Evolutionary conservation across 2,888 invertebrate genomes (phyloP), one percentile per base, ranked within the genome.

Genomic region (Oligia latruncula): DNA sequence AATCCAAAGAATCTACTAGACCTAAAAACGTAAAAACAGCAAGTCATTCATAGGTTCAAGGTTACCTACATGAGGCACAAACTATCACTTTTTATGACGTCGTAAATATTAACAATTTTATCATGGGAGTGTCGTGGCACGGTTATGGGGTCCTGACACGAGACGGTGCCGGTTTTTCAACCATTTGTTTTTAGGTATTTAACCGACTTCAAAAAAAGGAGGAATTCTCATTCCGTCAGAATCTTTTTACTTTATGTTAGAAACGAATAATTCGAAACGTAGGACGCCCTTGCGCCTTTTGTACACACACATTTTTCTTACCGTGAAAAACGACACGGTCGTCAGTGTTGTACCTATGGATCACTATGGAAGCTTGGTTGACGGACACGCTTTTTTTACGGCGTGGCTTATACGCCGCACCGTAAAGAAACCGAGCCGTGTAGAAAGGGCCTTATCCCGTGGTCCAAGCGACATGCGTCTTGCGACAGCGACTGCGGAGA

Each of bases 21-120:
- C 40, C 6, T 6, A 29, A 72, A 76, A 60, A 71, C 29, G 29
- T 13, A 68, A 83, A 83, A 72, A 74, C 60, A 66, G 52, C 81
- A 75, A 72, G 55, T 67, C 55, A 29, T 40, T 67, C 55, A 29
- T 49, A 49, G 58, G 80, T 84, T 70, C 82, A 82, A 82, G 77
- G 82, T 64, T 58, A 55, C 77, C 35, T 65, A 72, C 64, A 81
- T 70, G 67, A 73, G 73, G 77, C 65, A 73, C 78, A 72, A 82
- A 86, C 86, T 74, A 78, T 86, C 74, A 82, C 64, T 68, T 84
- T 84, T 84, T 84, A 84, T 66, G 65, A 68, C 65, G 55, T 65
- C 78, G 60, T 84, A 84, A 78, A 84, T 84, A 84, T 84, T 75
- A 86, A 84, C 76, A 74, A 77, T 84, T 82, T 82, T 88, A 77